phyloP scores from a whole-genome alignment of 2,113 vertebrate genomes.

The Heterotilapia buettikoferi region DNA sequence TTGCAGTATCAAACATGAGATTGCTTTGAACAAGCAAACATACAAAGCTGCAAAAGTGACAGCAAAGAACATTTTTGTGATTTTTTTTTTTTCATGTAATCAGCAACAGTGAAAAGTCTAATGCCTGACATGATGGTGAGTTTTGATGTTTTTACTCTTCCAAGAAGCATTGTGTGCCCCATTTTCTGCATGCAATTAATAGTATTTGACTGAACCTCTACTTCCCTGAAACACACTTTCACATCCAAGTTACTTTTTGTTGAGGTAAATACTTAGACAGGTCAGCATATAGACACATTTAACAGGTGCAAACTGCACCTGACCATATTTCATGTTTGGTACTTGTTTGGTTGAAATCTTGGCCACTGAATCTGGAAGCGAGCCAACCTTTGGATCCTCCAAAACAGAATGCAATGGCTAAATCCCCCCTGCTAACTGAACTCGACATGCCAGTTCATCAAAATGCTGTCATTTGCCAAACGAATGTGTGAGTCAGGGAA shows the following conservation, averaged over 20 bases:
- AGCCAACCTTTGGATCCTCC: neutral
- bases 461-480: conserved; percentile 5
- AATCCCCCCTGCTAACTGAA: neutral
- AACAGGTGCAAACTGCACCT: neutral
- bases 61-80: neutral
- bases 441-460: neutral
- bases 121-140: neutral
- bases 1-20: neutral
- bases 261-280: neutral
- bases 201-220: neutral
- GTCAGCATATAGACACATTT: neutral
- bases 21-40: neutral
- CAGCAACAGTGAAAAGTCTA: neutral
- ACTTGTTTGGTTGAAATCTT: neutral
- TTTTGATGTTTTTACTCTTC: neutral
- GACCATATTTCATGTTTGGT: neutral
- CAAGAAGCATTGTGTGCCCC: neutral
- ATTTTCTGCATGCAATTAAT: neutral
- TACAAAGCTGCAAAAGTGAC: neutral
- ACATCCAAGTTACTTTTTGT: neutral
- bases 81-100: neutral
- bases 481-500: neutral
- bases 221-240: neutral
- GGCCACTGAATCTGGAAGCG: neutral
- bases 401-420: conserved; percentile 8